phyloP scores from a whole-genome alignment of 2,888 invertebrate species.

The Cyrtodaria siliqua region DNA sequence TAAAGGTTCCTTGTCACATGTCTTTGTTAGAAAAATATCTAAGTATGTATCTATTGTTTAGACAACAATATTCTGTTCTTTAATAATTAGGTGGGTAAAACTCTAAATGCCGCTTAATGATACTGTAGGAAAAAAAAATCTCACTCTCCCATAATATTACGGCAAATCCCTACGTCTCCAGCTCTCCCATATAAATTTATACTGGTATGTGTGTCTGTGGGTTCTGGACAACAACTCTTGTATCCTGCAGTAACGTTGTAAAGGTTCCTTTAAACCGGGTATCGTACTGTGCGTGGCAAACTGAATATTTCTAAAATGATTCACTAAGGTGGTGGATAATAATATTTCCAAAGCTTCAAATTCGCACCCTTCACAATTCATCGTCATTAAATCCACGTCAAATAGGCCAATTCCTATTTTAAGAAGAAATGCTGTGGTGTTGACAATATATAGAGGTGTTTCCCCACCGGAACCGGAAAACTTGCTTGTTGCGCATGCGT shows the following conservation, averaged over 20 bases:
- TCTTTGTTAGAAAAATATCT: too few species aligned
- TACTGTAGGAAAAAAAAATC: too few species aligned
- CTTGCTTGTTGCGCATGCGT: slow-evolving; percentile 64
- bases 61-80: too few species aligned
- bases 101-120: too few species aligned
- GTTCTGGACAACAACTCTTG: slow-evolving; percentile 59
- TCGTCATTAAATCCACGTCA: slow-evolving; percentile 59
- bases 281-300: slow-evolving; percentile 59
- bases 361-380: slow-evolving; percentile 70
- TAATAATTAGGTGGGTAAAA: too few species aligned
- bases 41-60: too few species aligned
- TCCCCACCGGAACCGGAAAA: slow-evolving; percentile 47
- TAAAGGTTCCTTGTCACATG: too few species aligned
- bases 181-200: slow-evolving; percentile 61
- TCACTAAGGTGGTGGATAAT: slow-evolving; percentile 46
- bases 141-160: too few species aligned
- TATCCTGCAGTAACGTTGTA: slow-evolving; percentile 57
- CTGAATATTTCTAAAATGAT: slow-evolving; percentile 62
- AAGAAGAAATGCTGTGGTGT: slow-evolving; percentile 58
- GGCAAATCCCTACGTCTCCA: slow-evolving; percentile 59
- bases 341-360: slow-evolving; percentile 62
- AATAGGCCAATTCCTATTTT: slow-evolving; percentile 59
- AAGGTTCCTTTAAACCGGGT: slow-evolving; percentile 32
- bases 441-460: slow-evolving; percentile 48
- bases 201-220: slow-evolving; percentile 64